These are phyloP conservation scores for Turdus rufiventris DNA, from an alignment of 2,113 vertebrate species.

Conservation along the genomic window DNA sequence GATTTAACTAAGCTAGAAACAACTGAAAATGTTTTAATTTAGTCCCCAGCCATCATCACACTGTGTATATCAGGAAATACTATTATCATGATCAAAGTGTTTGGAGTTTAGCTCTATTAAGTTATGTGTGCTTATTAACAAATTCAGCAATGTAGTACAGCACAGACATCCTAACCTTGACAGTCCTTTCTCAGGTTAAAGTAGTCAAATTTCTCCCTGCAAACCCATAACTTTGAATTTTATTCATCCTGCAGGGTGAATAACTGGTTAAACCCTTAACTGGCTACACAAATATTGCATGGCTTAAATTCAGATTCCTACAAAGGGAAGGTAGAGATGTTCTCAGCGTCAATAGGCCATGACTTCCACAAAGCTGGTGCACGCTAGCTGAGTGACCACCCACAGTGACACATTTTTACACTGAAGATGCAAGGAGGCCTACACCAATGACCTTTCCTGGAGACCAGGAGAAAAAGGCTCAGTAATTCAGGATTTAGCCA, in stretches of 20 bases:
- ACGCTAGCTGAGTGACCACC: conserved; percentile 37
- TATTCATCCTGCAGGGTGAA: background rate
- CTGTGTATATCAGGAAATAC: background rate
- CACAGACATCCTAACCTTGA: background rate
- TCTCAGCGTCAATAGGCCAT: conserved; percentile 45
- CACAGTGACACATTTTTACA: conserved; percentile 56
- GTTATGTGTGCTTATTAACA: background rate
- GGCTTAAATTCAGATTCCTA: conserved; percentile 17
- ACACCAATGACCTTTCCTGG: conserved; percentile 43
- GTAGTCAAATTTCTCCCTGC: background rate
- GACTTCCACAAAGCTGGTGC: conserved; percentile 15
- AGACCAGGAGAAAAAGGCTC: conserved; percentile 43
- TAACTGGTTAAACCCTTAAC: conserved; percentile 25
- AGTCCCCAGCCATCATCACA: background rate
- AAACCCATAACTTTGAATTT: background rate
- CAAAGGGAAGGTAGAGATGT: conserved; percentile 40
- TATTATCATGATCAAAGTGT: background rate
- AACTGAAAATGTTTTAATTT: background rate
- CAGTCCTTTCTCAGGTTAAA: background rate
- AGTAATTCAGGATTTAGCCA: conserved; percentile 52
- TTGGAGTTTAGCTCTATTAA: background rate
- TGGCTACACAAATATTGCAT: background rate
- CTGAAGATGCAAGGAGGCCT: conserved; percentile 42
- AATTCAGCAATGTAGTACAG: background rate
- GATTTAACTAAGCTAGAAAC: background rate